Evolutionary conservation across 2,888 invertebrate genomes (phyloP), one percentile per base, ranked within the genome.

Genomic region (Cheilosia grossa): DNA sequence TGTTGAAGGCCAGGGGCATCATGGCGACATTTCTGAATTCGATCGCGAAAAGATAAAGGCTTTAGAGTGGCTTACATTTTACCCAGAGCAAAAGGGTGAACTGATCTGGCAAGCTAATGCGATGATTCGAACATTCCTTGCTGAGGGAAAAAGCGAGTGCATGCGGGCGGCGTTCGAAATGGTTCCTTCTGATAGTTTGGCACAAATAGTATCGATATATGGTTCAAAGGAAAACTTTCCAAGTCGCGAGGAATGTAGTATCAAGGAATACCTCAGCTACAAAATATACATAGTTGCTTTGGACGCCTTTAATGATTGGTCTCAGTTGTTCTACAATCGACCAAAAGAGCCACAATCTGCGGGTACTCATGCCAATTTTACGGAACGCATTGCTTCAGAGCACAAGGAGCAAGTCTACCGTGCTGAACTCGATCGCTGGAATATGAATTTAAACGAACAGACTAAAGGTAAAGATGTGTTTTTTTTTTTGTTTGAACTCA

Each of bases 261-360:
- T 98, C 69, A 94, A 96, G 87, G 98, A 98, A 91, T 96, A 97
- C 92, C 93, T 98, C 40, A 97, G 98, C 91, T 94, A 97, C 89
- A 96, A 96, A 91, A 94, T 97, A 0, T 98, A 98, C 90, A 93
- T 98, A 87, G 95, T 96, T 89, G 97, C 97, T 4, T 94, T 97
- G 82, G 97, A 98, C 91, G 95, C 96, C 7, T 98, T 98, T 92
- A 95, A 95, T 86, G 96, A 97, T 88, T 98, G 98, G 98, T 96
- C 96, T 88, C 94, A 96, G 87, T 95, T 96, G 89, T 96, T 94
- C 87, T 95, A 97, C 89, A 95, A 96, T 89, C 95, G 94, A 0
- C 98, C 98, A 0, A 93, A 93, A 70, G 94, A 94, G 83, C 94
- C 96, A 0, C 94, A 94, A 49, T 92, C 93, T 15, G 90, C 94